These are phyloP conservation scores for Copidosoma aretas DNA, from an alignment of 2,888 invertebrate genomes.

Conservation along the genomic window DNA sequence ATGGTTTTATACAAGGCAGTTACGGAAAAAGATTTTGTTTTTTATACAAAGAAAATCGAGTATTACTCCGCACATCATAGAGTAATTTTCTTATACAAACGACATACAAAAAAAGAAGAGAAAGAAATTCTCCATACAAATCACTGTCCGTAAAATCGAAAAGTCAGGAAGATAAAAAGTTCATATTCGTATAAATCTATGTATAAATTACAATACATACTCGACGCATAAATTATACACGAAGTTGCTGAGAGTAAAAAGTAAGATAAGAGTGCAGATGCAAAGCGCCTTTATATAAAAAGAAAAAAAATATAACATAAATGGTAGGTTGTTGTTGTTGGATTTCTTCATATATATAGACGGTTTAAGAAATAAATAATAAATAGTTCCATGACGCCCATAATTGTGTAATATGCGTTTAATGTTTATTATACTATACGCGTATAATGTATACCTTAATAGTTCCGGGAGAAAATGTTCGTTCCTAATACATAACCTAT, in stretches of 20 bases:
- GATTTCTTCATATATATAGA: too few relatives aligned
- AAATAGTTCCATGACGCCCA: too few relatives aligned
- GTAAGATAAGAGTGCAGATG: conserved; percentile 10
- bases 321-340: too few relatives aligned
- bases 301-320: too few relatives aligned
- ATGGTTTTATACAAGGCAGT: conserved; percentile 42
- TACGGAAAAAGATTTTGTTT: conserved; percentile 42
- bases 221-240: conserved; percentile 1
- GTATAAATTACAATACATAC: too few relatives aligned
- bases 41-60: conserved; percentile 42
- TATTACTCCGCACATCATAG: conserved; percentile 21
- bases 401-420: too few relatives aligned
- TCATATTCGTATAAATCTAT: conserved; percentile 34
- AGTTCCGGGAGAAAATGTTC: too few relatives aligned
- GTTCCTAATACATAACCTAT: too few relatives aligned
- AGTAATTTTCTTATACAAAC: conserved; percentile 35
- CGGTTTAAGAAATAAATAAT: too few relatives aligned
- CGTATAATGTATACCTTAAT: too few relatives aligned
- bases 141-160: conserved; percentile 35
- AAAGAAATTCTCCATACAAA: conserved; percentile 39
- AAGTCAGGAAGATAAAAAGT: conserved; percentile 37
- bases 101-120: conserved; percentile 41
- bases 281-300: too few relatives aligned
- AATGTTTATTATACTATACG: too few relatives aligned
- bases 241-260: neutral